These are phyloP conservation scores for Myotis vivesi DNA, from an alignment of 2,797 vertebrate genomes.

Conservation along the genomic window DNA sequence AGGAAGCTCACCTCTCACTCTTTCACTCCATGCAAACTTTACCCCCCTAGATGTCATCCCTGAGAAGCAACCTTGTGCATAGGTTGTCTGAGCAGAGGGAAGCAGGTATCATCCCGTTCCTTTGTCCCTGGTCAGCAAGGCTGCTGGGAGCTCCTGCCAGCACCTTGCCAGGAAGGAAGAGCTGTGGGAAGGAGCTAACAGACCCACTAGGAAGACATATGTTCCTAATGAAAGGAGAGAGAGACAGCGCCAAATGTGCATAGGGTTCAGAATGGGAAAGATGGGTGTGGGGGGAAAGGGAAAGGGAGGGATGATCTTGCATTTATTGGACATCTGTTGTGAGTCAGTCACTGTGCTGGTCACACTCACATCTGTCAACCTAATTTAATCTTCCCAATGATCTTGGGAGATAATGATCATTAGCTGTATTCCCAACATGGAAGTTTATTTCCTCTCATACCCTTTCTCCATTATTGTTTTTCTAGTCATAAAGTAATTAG, in stretches of 20 bases:
- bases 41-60: background rate
- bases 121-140: background rate
- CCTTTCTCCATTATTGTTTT: background rate
- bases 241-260: background rate
- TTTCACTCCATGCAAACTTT: background rate
- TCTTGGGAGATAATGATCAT: background rate
- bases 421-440: background rate
- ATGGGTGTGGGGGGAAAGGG: too few species aligned
- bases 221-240: background rate
- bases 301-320: background rate
- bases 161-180: background rate
- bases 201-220: background rate
- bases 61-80: background rate
- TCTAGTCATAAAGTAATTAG: slow-evolving; percentile 13
- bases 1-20: background rate
- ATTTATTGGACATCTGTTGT: background rate
- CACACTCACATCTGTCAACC: background rate
- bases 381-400: background rate
- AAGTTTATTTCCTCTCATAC: background rate
- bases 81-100: background rate
- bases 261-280: background rate
- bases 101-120: background rate
- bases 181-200: background rate
- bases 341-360: background rate
- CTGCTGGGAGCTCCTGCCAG: background rate